Evolutionary conservation across 53 echinoderm and acorn worm genomes (phyloP).

Genomic region (Paracentrotus lividus): DNA sequence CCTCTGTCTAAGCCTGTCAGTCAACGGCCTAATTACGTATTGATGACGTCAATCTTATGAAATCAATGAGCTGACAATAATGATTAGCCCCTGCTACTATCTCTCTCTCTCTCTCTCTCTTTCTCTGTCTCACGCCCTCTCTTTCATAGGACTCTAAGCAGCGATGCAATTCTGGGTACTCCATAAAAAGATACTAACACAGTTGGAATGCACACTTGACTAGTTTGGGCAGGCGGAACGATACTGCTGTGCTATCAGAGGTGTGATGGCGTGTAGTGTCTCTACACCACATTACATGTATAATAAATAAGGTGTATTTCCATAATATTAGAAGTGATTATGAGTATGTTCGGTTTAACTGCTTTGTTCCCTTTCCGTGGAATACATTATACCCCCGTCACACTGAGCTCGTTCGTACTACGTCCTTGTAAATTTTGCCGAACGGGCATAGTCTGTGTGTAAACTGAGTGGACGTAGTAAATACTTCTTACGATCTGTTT

Average conservation of each 20-base stretch:
- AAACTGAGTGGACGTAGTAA: no score
- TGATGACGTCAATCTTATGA: conserved; percentile 30
- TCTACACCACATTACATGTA: not conserved
- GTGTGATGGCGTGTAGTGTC: not conserved
- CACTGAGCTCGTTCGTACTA: no score
- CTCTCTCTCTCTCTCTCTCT: no score
- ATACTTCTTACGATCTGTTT: no score
- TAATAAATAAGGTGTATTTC: not conserved
- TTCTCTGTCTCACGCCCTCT: no score
- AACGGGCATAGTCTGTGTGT: no score
- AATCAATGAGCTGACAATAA: conserved; percentile 4
- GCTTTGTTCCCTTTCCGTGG: no score
- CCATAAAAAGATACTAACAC: not conserved
- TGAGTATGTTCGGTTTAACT: no score
- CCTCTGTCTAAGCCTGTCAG: not conserved
- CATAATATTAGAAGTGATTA: no score
- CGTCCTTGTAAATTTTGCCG: no score
- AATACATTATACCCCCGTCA: no score
- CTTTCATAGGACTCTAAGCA: not conserved
- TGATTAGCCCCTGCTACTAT: not conserved
- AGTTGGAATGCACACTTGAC: not conserved
- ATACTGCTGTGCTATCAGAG: not conserved
- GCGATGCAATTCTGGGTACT: not conserved
- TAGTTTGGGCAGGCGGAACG: not conserved
- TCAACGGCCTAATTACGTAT: not conserved